Conservation (phyloP, 2,797 vertebrate genomes). For the Tolypeutes matacus region DNA sequence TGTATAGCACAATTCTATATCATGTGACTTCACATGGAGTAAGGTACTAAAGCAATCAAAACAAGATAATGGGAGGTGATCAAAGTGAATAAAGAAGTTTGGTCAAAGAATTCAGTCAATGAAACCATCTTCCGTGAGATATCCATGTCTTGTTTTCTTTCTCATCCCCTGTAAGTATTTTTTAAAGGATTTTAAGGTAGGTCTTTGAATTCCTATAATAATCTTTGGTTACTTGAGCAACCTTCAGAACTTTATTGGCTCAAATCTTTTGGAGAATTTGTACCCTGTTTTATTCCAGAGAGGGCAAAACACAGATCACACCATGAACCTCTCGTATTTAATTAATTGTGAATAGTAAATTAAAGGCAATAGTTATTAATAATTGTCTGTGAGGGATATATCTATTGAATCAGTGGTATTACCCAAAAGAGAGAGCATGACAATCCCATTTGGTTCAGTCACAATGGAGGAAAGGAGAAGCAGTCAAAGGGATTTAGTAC, state of each 20-base stretch:
- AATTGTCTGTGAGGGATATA: conserved; percentile 34
- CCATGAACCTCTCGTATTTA: conserved; percentile 50
- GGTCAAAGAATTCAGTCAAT: not conserved
- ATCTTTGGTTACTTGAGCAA: not conserved
- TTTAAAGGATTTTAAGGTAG: not conserved
- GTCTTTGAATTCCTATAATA: not conserved
- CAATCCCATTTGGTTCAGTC: conserved; percentile 52
- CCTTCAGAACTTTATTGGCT: conserved; percentile 50
- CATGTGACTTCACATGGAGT: not conserved
- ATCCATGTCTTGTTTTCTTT: not conserved
- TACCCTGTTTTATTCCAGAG: conserved; percentile 74
- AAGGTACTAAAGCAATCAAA: not conserved
- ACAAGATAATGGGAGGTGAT: not conserved
- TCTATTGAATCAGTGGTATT: conserved; percentile 22
- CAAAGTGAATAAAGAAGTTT: not conserved
- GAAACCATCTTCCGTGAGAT: not conserved
- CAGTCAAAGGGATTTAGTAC: not conserved
- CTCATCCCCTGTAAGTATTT: not conserved
- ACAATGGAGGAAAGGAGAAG: not conserved
- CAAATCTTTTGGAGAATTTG: not conserved
- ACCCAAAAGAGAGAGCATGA: conserved; percentile 8
- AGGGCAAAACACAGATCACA: conserved; percentile 71
- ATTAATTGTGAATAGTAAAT: conserved; percentile 76
- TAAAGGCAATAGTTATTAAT: conserved; percentile 68
- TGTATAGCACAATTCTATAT: not conserved